Conservation (phyloP, 2,797 vertebrate genomes). For the Pseudochaenichthys georgianus region DNA sequence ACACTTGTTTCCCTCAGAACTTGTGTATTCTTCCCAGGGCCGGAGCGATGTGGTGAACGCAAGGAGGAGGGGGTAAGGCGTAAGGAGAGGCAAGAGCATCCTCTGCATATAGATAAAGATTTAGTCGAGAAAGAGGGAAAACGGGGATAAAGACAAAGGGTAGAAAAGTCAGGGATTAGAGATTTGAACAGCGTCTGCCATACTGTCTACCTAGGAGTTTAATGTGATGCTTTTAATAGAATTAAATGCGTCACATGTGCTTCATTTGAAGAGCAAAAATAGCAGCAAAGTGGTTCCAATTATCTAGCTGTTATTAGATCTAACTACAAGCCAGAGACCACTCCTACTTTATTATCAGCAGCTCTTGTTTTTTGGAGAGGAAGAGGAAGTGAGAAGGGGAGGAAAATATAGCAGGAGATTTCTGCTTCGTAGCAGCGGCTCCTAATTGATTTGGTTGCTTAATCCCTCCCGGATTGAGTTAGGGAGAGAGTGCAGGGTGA, state of each 20-base stretch:
- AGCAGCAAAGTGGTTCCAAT: conserved; percentile 41
- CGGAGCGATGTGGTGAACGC: conserved; percentile 29
- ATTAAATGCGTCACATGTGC: conserved; percentile 44
- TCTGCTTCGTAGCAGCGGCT: conserved; percentile 67
- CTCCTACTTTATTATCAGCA: conserved; percentile 46
- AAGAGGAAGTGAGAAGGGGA: conserved; percentile 45
- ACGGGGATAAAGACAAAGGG: conserved; percentile 25
- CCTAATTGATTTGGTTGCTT: conserved; percentile 83
- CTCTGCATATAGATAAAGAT: conserved; percentile 58
- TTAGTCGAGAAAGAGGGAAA: conserved; percentile 34
- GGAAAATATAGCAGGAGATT: conserved; percentile 52
- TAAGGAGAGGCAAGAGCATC: conserved; percentile 38
- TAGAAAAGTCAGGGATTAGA: conserved; percentile 52
- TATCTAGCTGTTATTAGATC: conserved; percentile 44
- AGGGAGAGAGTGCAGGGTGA: conserved; percentile 62
- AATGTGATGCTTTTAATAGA: conserved; percentile 58
- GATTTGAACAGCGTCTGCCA: conserved; percentile 31
- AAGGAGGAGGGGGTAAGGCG: conserved; percentile 34
- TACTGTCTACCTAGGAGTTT: conserved; percentile 32
- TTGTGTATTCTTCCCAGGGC: conserved; percentile 71
- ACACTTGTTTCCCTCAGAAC: conserved; percentile 68
- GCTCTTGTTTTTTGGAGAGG: conserved; percentile 56
- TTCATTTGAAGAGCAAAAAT: conserved; percentile 18
- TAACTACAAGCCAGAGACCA: conserved; percentile 53
- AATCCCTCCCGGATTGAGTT: conserved; percentile 80